Percentiles rank a stretch among this genome's conserved stretches.
These are phyloP conservation scores for Kryptopterus vitreolus DNA, from an alignment of 2,797 vertebrate genomes.

Conservation along the genomic window DNA sequence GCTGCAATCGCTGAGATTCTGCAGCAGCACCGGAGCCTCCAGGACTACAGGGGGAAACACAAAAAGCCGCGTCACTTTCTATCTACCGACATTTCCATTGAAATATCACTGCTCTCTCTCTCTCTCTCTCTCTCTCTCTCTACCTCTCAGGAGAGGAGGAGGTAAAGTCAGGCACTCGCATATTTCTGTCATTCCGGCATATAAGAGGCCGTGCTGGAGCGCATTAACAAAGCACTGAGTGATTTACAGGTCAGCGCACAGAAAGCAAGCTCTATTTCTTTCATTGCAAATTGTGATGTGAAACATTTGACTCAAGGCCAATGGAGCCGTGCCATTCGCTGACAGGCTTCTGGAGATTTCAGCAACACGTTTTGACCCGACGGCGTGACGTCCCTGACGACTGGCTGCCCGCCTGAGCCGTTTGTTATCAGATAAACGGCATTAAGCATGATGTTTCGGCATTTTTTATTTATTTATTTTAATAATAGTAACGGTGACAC, in stretches of 20 bases:
- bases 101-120: background rate
- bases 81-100: conserved; percentile 19
- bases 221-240: conserved; percentile 45
- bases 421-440: background rate
- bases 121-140: no score
- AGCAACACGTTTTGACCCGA: conserved; percentile 32
- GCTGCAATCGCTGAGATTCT: conserved; percentile 79
- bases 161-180: background rate
- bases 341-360: conserved; percentile 32
- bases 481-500: no score
- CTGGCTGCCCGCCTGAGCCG: background rate
- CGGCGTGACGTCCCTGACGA: conserved; percentile 37
- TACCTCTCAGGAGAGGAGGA: conserved; percentile 23
- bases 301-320: conserved; percentile 44
- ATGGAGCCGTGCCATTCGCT: conserved; percentile 38
- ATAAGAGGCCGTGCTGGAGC: conserved; percentile 10
- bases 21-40: conserved; percentile 81
- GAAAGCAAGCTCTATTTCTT: conserved; percentile 48
- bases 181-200: conserved; percentile 13
- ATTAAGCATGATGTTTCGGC: background rate
- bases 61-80: background rate
- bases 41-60: conserved; percentile 71
- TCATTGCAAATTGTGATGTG: conserved; percentile 40
- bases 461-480: no score
- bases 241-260: conserved; percentile 40